Evolutionary conservation across 2,797 vertebrate species (phyloP).

Genomic region (Momotus momota): DNA sequence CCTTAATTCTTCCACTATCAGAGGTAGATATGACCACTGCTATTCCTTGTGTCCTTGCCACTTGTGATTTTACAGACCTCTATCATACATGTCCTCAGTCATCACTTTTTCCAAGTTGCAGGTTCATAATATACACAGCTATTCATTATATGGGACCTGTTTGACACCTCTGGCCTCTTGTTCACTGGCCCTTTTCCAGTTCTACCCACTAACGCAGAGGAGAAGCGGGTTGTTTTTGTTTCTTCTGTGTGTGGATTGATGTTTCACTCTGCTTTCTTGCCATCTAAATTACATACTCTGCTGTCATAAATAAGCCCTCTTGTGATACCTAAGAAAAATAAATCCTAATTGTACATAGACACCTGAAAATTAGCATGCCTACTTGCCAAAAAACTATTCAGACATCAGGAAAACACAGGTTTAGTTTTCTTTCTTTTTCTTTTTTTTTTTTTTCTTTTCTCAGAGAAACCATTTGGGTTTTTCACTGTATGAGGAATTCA

Average conservation of each 20-base stretch:
- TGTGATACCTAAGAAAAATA: constrained; percentile 6
- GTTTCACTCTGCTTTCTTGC: constrained; percentile 16
- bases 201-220: neutral
- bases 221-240: neutral
- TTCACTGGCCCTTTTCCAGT: constrained; percentile 18
- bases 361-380: neutral
- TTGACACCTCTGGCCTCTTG: neutral
- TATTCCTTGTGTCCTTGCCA: neutral
- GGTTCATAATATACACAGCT: neutral
- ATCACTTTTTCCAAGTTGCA: neutral
- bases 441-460: neutral
- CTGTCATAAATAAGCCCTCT: constrained; percentile 5
- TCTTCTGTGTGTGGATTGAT: neutral
- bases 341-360: neutral
- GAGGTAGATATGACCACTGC: neutral
- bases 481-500: neutral
- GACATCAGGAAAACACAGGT: neutral
- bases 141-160: neutral
- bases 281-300: neutral
- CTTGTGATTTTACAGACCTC: neutral
- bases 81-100: neutral
- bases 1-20: neutral
- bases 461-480: neutral
- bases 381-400: neutral
- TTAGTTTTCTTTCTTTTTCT: neutral